Evolutionary conservation across 2,888 invertebrate species (phyloP), one percentile per base, ranked within the genome.

Genomic region (Leptopterna dolabrata): DNA sequence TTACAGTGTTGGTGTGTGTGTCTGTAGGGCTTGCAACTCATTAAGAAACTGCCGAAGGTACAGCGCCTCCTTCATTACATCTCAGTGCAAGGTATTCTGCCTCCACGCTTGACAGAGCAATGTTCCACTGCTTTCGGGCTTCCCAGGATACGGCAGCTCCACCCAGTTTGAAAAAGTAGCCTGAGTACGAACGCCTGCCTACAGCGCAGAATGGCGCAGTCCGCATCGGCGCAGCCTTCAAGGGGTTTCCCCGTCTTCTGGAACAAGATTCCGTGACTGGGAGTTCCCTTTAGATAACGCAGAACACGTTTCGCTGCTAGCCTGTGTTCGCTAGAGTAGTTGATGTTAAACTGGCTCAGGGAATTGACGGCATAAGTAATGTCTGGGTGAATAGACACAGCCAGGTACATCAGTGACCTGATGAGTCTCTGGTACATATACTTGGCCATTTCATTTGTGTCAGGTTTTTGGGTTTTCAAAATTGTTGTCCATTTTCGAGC

Each of bases 401-500:
- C 19, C 27, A 78, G 30, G 30, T 78, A 78, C 78, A 78, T 16
- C 14, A 78, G 24, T 4, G 78, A 78, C 11, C 78, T 43, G 13
- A 78, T 43, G 14, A 78, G 47, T 24, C 30, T 9, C 41, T 78
- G 78, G 43, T 78, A 78, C 13, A n/a, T 36, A 24, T 76, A 51
- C 27, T 76, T 76, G 0, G 27, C 4, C 19, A 19, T 27, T 47
- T 76, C 80, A 43, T 11, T 43, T 43, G 43, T 11, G 55, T 63
- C 45, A 0, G 43, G 45, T 71, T 19, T 14, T 85, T 88, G 85
- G 83, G 63, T 13, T 47, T 71, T 47, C 45, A 43, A 30, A 86
- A 73, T 71, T 88, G 29, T 14, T 85, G 76, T 43, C 81, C 43
- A 29, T 45, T 41, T 30, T 86, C 88, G 71, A 88, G 63, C 55